Percentiles rank a stretch among this genome's conserved stretches.
These are phyloP conservation scores for Zosterops pallidus DNA, from an alignment of 2,113 vertebrate species.

Conservation along the genomic window DNA sequence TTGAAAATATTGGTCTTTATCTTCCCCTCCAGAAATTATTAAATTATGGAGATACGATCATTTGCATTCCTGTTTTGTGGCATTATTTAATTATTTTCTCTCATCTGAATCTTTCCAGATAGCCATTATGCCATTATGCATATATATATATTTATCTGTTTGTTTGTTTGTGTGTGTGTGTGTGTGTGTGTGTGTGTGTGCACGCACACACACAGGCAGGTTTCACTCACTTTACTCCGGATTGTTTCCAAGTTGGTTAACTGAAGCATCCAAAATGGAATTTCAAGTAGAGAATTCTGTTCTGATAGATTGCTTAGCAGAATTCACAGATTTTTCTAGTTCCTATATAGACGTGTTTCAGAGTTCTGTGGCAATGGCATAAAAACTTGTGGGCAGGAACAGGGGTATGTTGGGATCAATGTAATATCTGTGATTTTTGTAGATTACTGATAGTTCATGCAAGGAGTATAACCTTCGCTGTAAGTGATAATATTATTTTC, in stretches of 20 bases:
- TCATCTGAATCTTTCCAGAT: neutral
- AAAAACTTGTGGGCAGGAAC: neutral
- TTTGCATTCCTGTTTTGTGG: neutral
- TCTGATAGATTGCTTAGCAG: neutral
- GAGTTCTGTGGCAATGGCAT: neutral
- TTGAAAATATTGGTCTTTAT: neutral
- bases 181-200: fast-evolving
- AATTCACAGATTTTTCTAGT: neutral
- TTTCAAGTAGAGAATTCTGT: neutral
- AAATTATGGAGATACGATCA: neutral
- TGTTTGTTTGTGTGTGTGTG: fast-evolving
- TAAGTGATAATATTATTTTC: neutral
- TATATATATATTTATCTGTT: no score
- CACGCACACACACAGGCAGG: no score
- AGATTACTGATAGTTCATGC: neutral
- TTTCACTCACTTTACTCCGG: neutral
- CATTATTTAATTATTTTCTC: neutral
- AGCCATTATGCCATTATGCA: neutral
- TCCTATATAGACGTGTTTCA: neutral
- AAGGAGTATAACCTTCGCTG: neutral
- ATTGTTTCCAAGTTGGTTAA: neutral
- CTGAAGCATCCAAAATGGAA: neutral
- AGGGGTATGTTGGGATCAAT: neutral
- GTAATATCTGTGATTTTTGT: neutral
- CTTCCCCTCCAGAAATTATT: neutral